A percentile compares a stretch with the other conserved stretches of the same genome.
phyloP scores from a whole-genome alignment of 2,888 invertebrate genomes.

The Drosophila hamatofila region DNA sequence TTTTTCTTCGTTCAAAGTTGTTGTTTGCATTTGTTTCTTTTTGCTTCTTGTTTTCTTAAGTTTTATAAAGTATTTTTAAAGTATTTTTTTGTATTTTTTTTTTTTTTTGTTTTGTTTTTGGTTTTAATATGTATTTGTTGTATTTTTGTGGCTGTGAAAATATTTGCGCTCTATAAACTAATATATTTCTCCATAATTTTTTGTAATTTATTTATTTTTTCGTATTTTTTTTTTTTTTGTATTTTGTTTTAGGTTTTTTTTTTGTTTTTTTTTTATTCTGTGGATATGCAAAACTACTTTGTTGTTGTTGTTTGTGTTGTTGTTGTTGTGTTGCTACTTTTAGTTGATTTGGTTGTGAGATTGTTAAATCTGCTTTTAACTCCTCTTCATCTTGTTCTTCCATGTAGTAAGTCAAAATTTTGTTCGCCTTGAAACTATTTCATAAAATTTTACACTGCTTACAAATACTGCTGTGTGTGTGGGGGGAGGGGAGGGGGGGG shows the following conservation, averaged over 20 bases:
- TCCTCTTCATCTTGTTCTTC: slow-evolving; percentile 19
- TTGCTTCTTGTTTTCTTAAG: slow-evolving; percentile 40
- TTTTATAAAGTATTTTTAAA: slow-evolving; percentile 49
- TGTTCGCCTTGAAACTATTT: slow-evolving; percentile 47
- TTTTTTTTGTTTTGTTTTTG: slow-evolving; percentile 33
- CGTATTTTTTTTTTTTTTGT: slow-evolving; percentile 14
- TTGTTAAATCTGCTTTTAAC: slow-evolving; percentile 22
- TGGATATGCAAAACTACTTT: slow-evolving; percentile 84
- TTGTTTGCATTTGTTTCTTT: slow-evolving; percentile 6
- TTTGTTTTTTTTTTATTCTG: slow-evolving; percentile 50
- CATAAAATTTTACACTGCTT: slow-evolving; percentile 28
- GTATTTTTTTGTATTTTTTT: slow-evolving; percentile 14
- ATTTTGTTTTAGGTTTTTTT: slow-evolving; percentile 28
- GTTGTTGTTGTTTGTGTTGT: slow-evolving; percentile 68
- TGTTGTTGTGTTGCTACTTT: slow-evolving; percentile 68
- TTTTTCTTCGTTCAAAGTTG: slow-evolving; percentile 33
- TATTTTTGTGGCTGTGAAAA: slow-evolving; percentile 64
- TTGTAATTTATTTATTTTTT: slow-evolving; percentile 44
- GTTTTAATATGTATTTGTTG: slow-evolving; percentile 55
- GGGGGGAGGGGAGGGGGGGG: slow-evolving; percentile 29
- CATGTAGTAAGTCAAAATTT: slow-evolving; percentile 55
- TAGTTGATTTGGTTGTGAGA: slow-evolving; percentile 54
- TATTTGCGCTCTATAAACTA: slow-evolving; percentile 72
- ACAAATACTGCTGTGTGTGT: slow-evolving; percentile 39
- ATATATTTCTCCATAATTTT: slow-evolving; percentile 58